Percentiles rank a stretch among this genome's conserved stretches.
Evolutionary conservation across 2,797 vertebrate genomes (phyloP).

Genomic region (Taenioides sp.): DNA sequence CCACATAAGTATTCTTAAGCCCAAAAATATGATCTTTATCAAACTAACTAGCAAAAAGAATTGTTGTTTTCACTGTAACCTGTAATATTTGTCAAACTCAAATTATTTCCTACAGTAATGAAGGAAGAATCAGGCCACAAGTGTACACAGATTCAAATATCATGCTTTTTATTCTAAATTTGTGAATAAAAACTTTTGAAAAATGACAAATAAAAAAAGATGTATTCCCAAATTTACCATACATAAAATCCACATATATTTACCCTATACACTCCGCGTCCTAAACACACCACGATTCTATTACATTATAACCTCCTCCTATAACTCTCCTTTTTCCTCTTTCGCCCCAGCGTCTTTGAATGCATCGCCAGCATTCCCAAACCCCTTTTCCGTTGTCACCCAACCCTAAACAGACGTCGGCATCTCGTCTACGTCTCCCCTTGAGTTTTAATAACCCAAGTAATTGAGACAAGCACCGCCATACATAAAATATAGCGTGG

Average conservation of each 20-base stretch:
- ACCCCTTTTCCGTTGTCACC: constrained; percentile 70
- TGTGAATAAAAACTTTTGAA: neutral
- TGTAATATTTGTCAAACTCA: neutral
- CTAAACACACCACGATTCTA: neutral
- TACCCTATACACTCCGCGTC: neutral
- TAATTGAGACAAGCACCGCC: constrained; percentile 80
- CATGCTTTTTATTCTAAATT: neutral
- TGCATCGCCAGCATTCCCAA: constrained; percentile 62
- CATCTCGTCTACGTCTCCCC: constrained; percentile 72
- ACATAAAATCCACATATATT: neutral
- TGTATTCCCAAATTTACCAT: neutral
- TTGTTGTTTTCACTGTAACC: neutral
- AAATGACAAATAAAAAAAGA: neutral
- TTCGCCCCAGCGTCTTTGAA: constrained; percentile 52
- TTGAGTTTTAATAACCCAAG: constrained; percentile 81
- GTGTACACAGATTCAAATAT: neutral
- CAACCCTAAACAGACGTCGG: constrained; percentile 64
- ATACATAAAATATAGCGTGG: constrained; percentile 80
- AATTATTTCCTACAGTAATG: neutral
- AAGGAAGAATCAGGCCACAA: neutral
- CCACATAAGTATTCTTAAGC: neutral
- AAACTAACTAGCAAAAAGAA: neutral
- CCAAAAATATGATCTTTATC: neutral
- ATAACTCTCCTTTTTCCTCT: neutral
- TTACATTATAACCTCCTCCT: too few relatives aligned